phyloP scores from a whole-genome alignment of 2,797 vertebrate species.

The Sebastes alutus region DNA sequence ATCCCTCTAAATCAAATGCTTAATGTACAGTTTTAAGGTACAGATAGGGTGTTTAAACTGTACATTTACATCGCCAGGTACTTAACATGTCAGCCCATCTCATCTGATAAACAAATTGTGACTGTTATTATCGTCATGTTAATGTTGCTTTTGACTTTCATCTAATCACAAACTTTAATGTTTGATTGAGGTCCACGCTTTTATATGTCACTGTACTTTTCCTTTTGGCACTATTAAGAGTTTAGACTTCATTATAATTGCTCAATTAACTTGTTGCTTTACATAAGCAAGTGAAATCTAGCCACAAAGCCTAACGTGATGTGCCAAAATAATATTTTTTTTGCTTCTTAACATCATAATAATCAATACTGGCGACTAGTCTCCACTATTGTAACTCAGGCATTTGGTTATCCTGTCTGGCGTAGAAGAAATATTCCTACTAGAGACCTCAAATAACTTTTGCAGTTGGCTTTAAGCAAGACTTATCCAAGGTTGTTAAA shows the following conservation, averaged over 20 bases:
- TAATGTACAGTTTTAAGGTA: neutral
- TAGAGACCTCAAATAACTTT: neutral
- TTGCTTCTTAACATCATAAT: neutral
- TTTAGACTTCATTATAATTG: neutral
- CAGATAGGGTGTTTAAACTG: neutral
- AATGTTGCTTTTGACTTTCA: neutral
- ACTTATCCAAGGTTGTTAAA: neutral
- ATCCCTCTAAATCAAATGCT: neutral
- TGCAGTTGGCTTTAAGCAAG: neutral
- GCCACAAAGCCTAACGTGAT: neutral
- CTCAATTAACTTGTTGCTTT: neutral
- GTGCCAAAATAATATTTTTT: neutral
- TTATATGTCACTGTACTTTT: neutral
- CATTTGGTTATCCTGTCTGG: neutral
- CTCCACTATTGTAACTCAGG: neutral
- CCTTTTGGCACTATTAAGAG: neutral
- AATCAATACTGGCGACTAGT: neutral
- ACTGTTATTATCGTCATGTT: neutral
- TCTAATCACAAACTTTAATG: neutral
- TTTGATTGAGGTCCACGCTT: no score
- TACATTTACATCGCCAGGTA: neutral
- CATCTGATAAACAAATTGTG: neutral
- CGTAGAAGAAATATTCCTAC: neutral
- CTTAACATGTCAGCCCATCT: neutral
- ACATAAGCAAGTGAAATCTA: neutral